These are phyloP conservation scores for Aix galericulata DNA, from an alignment of 2,113 vertebrate species.

Conservation along the genomic window DNA sequence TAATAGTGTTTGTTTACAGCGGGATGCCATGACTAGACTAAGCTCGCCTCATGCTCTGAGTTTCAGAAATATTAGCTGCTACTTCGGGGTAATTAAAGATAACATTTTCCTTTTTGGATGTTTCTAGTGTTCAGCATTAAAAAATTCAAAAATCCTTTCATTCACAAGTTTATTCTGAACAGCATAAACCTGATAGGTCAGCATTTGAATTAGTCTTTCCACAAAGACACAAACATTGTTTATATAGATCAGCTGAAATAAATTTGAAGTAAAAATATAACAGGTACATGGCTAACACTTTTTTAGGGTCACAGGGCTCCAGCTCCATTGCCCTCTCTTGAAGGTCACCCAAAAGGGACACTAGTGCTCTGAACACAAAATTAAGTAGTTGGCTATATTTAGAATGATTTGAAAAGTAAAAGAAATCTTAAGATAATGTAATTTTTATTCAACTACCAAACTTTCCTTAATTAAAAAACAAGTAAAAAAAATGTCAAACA, in stretches of 20 bases:
- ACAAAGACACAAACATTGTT: neutral
- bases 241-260: neutral
- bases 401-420: neutral
- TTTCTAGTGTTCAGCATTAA: neutral
- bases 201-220: neutral
- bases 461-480: neutral
- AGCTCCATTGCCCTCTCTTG: neutral
- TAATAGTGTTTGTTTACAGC: constrained; percentile 49
- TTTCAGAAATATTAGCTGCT: neutral
- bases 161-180: neutral
- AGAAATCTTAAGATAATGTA: neutral
- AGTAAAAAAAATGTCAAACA: neutral
- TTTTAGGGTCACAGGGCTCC: neutral
- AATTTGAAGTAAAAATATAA: neutral
- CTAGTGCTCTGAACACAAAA: neutral
- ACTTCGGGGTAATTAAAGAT: neutral
- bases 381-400: constrained; percentile 21
- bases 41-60: neutral
- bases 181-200: neutral
- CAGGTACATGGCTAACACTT: neutral
- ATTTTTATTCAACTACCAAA: neutral
- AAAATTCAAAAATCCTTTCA: neutral
- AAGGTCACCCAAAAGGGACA: constrained; percentile 54
- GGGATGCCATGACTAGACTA: neutral
- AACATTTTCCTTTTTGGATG: neutral